These are phyloP conservation scores for Aegypius monachus DNA, from an alignment of 2,113 vertebrate species.

Conservation along the genomic window DNA sequence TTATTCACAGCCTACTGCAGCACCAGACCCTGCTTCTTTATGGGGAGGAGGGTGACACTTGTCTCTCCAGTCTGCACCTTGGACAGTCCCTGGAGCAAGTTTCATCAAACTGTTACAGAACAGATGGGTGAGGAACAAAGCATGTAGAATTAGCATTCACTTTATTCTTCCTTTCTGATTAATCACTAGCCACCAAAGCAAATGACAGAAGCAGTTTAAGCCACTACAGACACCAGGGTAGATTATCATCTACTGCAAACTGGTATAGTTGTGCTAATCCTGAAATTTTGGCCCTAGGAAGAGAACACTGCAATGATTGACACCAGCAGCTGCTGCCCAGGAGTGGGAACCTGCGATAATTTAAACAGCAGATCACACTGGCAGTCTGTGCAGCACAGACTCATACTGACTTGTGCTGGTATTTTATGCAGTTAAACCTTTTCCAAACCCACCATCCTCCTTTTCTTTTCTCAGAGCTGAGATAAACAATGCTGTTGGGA, in stretches of 20 bases:
- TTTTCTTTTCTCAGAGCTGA: neutral
- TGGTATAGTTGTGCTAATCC: neutral
- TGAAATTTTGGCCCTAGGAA: neutral
- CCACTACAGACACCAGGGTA: neutral
- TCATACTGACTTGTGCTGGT: neutral
- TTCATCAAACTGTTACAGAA: neutral
- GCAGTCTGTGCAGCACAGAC: neutral
- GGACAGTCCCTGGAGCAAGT: neutral
- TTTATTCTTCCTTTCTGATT: neutral
- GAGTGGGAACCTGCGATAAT: neutral
- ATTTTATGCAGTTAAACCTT: neutral
- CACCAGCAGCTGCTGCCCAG: neutral
- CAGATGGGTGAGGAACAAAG: neutral
- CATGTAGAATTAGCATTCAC: neutral
- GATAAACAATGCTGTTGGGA: neutral
- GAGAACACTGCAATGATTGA: neutral
- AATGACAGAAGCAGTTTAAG: neutral
- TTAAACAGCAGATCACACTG: neutral
- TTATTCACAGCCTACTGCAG: neutral
- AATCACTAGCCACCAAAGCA: neutral
- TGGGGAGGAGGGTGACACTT: rapidly evolving
- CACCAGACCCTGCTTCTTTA: neutral
- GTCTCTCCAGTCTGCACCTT: neutral
- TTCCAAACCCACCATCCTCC: neutral
- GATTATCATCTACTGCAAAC: neutral